Evolutionary conservation across 23 tunicate genomes (phyloP).

Genomic region (Oikopleura albicans): DNA sequence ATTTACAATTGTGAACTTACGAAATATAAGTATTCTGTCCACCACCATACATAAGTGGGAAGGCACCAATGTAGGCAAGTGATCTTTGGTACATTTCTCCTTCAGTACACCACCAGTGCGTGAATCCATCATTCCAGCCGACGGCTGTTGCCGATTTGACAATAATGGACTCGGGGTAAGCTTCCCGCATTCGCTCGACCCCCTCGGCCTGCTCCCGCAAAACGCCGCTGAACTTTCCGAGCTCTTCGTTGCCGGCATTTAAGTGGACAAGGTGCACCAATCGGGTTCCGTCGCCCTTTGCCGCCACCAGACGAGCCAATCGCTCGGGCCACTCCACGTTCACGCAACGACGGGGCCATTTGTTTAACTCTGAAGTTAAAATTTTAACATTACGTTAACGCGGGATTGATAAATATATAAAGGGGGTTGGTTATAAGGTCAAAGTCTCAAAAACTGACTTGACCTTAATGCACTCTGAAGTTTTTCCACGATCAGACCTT

Average conservation of each 20-base stretch:
- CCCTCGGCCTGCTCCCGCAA: slow-evolving; percentile 39
- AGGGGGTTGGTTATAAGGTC: neutral
- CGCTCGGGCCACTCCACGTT: slow-evolving; percentile 84
- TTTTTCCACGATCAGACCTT: too few species aligned
- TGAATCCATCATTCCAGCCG: neutral
- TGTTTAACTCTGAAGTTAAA: neutral
- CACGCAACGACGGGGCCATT: slow-evolving; percentile 21
- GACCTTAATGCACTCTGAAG: too few species aligned
- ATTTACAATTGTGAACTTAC: too few species aligned
- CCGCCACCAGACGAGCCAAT: slow-evolving; percentile 60
- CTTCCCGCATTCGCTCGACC: slow-evolving; percentile 36
- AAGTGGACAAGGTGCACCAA: slow-evolving; percentile 50
- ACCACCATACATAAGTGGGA: slow-evolving; percentile 15
- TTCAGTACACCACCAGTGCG: neutral
- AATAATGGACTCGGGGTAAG: slow-evolving; percentile 63
- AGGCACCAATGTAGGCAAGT: neutral
- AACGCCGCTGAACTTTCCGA: slow-evolving; percentile 28
- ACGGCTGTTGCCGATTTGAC: slow-evolving; percentile 18
- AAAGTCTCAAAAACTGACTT: too few species aligned
- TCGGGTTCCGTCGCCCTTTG: slow-evolving; percentile 68
- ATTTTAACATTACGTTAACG: neutral
- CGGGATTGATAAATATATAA: neutral
- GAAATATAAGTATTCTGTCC: neutral
- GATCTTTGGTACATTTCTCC: neutral
- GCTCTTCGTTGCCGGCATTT: slow-evolving; percentile 35